Evolutionary conservation across 1,140 invertebrate genomes (phyloP).

Genomic region (Cyclargus thomasi): DNA sequence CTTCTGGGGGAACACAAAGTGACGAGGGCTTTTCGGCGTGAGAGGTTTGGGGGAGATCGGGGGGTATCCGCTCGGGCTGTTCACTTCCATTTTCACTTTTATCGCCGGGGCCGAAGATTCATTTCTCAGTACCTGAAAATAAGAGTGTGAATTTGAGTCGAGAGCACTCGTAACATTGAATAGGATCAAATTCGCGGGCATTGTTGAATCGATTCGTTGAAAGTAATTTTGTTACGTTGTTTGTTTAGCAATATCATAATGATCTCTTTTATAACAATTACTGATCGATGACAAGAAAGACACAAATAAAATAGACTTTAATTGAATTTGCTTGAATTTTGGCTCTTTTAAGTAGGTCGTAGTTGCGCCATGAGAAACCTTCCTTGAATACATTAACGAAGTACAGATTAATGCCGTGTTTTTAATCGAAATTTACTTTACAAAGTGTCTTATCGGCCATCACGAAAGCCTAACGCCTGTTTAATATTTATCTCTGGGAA

Average conservation of each 20-base stretch:
- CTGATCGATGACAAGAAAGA: neutral
- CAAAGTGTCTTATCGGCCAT: neutral
- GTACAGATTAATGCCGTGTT: too few relatives aligned
- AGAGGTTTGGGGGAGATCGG: conserved; percentile 69
- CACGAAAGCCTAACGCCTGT: neutral
- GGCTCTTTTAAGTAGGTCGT: too few relatives aligned
- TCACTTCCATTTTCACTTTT: conserved; percentile 62
- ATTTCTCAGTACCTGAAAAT: conserved; percentile 40
- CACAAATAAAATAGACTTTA: too few relatives aligned
- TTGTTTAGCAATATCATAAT: neutral
- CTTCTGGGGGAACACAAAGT: conserved; percentile 72
- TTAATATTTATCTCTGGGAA: conserved; percentile 11
- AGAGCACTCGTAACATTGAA: conserved; percentile 17
- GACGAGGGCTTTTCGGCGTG: conserved; percentile 69
- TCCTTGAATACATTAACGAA: too few relatives aligned
- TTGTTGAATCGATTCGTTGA: neutral
- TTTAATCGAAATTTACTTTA: too few relatives aligned
- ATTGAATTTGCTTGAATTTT: too few relatives aligned
- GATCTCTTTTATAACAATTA: neutral
- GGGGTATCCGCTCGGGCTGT: conserved; percentile 70
- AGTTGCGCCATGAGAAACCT: too few relatives aligned
- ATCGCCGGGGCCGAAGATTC: conserved; percentile 30
- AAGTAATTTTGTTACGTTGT: conserved; percentile 5
- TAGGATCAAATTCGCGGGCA: conserved; percentile 11
- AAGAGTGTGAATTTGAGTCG: conserved; percentile 20